These are phyloP conservation scores for Branchipolynoe longqiensis DNA, from an alignment of 2,888 invertebrate genomes.

Conservation along the genomic window DNA sequence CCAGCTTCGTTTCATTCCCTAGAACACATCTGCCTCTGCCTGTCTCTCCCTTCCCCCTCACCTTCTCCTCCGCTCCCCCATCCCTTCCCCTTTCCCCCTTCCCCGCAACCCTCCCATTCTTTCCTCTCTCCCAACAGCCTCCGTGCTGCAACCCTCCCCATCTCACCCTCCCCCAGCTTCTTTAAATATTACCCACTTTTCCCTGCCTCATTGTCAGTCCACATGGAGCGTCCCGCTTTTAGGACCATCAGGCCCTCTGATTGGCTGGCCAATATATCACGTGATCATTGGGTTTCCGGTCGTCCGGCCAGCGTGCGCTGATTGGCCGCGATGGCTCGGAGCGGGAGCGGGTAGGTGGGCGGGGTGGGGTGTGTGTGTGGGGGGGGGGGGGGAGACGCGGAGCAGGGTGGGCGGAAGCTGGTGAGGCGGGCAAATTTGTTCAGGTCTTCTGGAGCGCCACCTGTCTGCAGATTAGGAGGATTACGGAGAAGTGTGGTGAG, in stretches of 20 bases:
- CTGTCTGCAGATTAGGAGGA: conserved; percentile 22
- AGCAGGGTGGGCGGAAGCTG: background rate
- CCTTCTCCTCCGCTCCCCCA: background rate
- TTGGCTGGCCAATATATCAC: conserved; percentile 51
- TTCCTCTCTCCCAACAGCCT: background rate
- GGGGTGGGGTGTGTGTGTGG: too few relatives aligned
- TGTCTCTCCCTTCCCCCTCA: background rate
- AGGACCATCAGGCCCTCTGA: conserved; percentile 14
- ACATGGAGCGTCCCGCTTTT: background rate
- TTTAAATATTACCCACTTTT: background rate
- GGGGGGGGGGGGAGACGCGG: conserved; percentile 29
- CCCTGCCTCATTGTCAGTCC: background rate
- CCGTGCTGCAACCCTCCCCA: background rate
- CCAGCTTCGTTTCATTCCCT: too few relatives aligned
- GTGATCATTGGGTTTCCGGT: conserved; percentile 51
- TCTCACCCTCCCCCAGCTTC: background rate
- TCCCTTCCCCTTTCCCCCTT: background rate
- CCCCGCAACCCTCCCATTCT: background rate
- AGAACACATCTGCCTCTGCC: background rate
- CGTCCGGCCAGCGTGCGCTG: conserved; percentile 23
- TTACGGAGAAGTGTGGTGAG: background rate
- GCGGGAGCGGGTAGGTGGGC: too few relatives aligned
- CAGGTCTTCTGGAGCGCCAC: conserved; percentile 17
- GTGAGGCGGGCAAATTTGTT: conserved; percentile 7
- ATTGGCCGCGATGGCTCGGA: conserved; percentile 31